Percentiles rank a stretch among this genome's conserved stretches.
Conservation (phyloP, 2,113 vertebrate genomes). For the Anguilla rostrata region DNA sequence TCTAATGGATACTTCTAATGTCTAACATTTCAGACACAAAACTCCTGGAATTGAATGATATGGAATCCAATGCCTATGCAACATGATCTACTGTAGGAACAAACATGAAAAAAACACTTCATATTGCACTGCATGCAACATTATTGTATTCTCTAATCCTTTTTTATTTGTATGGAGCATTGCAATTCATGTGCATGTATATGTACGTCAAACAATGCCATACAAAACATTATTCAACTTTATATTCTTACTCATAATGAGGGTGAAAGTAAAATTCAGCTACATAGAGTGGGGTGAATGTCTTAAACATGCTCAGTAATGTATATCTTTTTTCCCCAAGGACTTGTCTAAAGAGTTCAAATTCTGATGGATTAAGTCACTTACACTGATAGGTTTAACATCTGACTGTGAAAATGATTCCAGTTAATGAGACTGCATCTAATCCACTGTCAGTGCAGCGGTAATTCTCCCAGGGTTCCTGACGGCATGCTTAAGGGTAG, state of each 20-base stretch:
- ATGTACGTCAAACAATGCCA: too few species aligned
- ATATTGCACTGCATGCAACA: too few species aligned
- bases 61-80: neutral
- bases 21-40: neutral
- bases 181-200: too few species aligned
- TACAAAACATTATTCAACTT: too few species aligned
- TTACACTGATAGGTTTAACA: neutral
- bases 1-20: neutral
- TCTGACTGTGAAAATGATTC: neutral
- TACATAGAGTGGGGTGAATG: too few species aligned
- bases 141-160: too few species aligned
- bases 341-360: neutral
- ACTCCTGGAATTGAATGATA: neutral
- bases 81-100: neutral
- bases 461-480: neutral
- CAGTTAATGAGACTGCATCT: neutral
- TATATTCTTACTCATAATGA: too few species aligned
- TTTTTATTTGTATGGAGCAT: too few species aligned
- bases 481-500: neutral
- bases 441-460: neutral
- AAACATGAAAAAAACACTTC: neutral
- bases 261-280: too few species aligned
- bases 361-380: neutral
- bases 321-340: neutral
- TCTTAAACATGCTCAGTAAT: neutral